phyloP scores from a whole-genome alignment of 2,113 vertebrate species.

The Lates calcarifer region DNA sequence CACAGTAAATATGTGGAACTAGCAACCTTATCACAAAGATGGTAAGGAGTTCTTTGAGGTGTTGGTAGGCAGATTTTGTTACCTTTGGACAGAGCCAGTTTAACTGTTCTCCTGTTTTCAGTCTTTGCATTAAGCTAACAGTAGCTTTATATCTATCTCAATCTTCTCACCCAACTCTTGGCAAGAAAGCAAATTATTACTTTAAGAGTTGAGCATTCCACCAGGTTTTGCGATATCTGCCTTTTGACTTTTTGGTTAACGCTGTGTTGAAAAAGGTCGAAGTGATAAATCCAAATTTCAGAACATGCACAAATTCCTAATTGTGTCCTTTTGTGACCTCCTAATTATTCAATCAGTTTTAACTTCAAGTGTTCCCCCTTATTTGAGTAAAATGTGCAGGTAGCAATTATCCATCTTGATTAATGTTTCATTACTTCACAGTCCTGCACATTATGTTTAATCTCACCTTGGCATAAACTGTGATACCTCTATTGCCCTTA shows the following conservation, averaged over 20 bases:
- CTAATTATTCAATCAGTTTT: conserved; percentile 16
- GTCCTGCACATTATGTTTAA: conserved; percentile 39
- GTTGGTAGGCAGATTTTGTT: not conserved
- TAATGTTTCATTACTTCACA: conserved; percentile 50
- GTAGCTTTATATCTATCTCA: not conserved
- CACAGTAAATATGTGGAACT: not conserved
- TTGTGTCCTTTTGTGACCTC: conserved; percentile 36
- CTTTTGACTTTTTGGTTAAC: not conserved
- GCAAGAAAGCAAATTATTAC: not conserved
- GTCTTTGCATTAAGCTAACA: not conserved
- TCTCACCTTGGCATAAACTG: conserved; percentile 42
- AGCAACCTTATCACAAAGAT: not conserved
- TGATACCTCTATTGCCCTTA: not conserved
- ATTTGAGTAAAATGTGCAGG: conserved; percentile 25
- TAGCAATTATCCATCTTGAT: conserved; percentile 43
- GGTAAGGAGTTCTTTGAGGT: not conserved
- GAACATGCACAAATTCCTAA: conserved; percentile 3
- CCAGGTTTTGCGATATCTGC: not conserved
- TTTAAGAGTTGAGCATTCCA: not conserved
- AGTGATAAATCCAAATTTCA: conserved; percentile 1
- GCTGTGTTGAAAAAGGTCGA: not conserved
- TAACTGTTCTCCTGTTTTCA: not conserved
- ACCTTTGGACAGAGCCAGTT: not conserved
- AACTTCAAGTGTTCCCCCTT: not conserved
- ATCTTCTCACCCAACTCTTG: not conserved